A percentile compares a stretch with the other conserved stretches of the same genome.
These are phyloP conservation scores for Takifugu flavidus DNA, from an alignment of 2,113 vertebrate genomes.

Conservation along the genomic window DNA sequence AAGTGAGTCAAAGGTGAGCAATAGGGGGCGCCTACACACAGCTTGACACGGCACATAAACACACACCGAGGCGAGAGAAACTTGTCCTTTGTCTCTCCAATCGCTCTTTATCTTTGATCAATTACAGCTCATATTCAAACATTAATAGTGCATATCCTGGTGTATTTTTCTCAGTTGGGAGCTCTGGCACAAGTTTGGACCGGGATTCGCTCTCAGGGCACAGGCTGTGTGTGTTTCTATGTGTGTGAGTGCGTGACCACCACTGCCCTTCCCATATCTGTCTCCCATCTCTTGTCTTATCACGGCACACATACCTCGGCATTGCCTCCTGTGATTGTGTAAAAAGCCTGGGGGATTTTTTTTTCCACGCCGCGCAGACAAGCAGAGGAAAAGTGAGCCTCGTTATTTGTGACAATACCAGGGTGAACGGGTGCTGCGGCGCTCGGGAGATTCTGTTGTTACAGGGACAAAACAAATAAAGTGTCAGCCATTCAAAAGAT, in stretches of 20 bases:
- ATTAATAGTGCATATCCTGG: slow-evolving; percentile 29
- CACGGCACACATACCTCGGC: slow-evolving; percentile 65
- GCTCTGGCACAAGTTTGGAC: slow-evolving; percentile 14
- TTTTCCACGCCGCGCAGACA: slow-evolving; percentile 49
- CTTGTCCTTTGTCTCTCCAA: slow-evolving; percentile 19
- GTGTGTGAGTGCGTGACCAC: slow-evolving; percentile 44
- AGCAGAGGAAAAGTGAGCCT: slow-evolving; percentile 68
- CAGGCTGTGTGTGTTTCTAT: slow-evolving; percentile 14
- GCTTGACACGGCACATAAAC: slow-evolving; percentile 41
- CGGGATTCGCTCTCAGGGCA: slow-evolving; percentile 19
- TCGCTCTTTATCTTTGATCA: slow-evolving; percentile 19
- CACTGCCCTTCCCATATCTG: slow-evolving; percentile 66
- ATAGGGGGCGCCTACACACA: slow-evolving; percentile 84
- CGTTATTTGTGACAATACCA: slow-evolving; percentile 67
- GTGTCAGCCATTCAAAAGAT: slow-evolving; percentile 69
- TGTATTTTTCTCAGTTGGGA: slow-evolving; percentile 22
- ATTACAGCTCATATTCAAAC: slow-evolving; percentile 26
- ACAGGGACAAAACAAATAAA: slow-evolving; percentile 73
- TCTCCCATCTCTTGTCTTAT: slow-evolving; percentile 72
- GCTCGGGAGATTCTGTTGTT: slow-evolving; percentile 66
- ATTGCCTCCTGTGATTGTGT: slow-evolving; percentile 76
- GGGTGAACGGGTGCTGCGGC: slow-evolving; percentile 36
- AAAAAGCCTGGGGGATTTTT: slow-evolving; percentile 55
- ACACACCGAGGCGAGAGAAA: slow-evolving; percentile 22
- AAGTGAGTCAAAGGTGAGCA: slow-evolving; percentile 52